Conservation (phyloP, 2,888 invertebrate species). For the Thymelicus lineola region DNA sequence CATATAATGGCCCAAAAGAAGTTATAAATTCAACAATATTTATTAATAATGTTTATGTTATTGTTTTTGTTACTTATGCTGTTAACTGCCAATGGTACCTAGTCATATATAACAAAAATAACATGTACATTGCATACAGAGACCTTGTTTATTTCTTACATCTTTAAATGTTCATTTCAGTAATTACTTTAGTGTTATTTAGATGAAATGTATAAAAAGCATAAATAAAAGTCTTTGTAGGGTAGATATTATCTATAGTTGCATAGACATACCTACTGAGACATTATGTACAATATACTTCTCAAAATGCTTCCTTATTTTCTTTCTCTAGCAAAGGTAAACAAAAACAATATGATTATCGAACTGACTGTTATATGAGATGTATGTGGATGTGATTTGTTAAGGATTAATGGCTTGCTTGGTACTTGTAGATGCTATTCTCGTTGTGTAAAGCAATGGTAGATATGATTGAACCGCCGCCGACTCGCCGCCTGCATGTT, state of each 20-base stretch:
- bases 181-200: constrained; percentile 11
- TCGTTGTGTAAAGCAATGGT: constrained; percentile 53
- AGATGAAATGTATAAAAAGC: constrained; percentile 19
- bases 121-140: constrained; percentile 16
- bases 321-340: neutral
- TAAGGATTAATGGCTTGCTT: neutral
- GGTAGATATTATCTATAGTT: constrained; percentile 7
- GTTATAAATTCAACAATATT: neutral
- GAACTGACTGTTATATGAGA: no score
- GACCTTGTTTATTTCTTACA: neutral
- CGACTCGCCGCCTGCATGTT: constrained; percentile 52
- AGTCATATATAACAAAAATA: constrained; percentile 10
- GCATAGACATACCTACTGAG: neutral
- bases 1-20: neutral
- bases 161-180: constrained; percentile 2
- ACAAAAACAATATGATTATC: neutral
- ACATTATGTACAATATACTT: neutral
- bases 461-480: constrained; percentile 58
- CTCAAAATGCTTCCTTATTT: neutral
- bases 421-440: constrained; percentile 52
- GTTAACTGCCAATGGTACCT: constrained; percentile 6
- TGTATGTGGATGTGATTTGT: no score
- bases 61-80: constrained; percentile 26
- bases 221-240: neutral
- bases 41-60: neutral